These are phyloP conservation scores for Rhagoletis pomonella DNA, from an alignment of 1,140 invertebrate genomes.

Conservation along the genomic window DNA sequence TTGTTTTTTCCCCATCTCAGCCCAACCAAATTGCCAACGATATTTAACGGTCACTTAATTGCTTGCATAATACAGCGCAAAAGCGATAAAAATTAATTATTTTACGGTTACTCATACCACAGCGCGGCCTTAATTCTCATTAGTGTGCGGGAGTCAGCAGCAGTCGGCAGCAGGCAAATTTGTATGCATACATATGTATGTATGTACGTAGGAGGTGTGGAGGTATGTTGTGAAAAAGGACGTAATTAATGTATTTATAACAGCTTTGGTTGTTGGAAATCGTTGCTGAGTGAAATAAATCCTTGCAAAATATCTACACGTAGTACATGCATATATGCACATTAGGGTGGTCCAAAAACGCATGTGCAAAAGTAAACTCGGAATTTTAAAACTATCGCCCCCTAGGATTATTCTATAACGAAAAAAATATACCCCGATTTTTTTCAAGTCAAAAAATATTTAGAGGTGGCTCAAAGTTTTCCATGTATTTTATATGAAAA, in stretches of 20 bases:
- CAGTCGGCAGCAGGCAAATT: background rate
- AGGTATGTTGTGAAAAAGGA: background rate
- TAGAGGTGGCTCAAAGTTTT: too few species aligned
- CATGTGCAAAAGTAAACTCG: too few species aligned
- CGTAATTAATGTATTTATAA: slow-evolving; percentile 24
- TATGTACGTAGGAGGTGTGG: background rate
- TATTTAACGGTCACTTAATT: slow-evolving; percentile 29
- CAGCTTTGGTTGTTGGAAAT: background rate
- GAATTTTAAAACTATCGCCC: too few species aligned
- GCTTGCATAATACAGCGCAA: slow-evolving; percentile 14
- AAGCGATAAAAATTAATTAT: slow-evolving; percentile 49
- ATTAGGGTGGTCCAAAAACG: too few species aligned
- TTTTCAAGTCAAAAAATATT: too few species aligned
- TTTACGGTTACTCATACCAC: background rate
- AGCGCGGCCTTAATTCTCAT: background rate
- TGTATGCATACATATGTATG: background rate
- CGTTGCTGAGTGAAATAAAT: slow-evolving; percentile 18
- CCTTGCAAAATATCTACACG: background rate
- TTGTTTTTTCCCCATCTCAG: background rate
- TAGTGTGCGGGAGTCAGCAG: background rate
- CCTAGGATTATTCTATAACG: too few species aligned
- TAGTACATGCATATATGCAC: background rate
- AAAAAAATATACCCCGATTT: too few species aligned
- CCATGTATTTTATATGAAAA: too few species aligned
- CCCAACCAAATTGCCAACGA: background rate